Evolutionary conservation across 2,113 vertebrate species (phyloP), one percentile per base, ranked within the genome.

Genomic region (Xiphophorus maculatus): DNA sequence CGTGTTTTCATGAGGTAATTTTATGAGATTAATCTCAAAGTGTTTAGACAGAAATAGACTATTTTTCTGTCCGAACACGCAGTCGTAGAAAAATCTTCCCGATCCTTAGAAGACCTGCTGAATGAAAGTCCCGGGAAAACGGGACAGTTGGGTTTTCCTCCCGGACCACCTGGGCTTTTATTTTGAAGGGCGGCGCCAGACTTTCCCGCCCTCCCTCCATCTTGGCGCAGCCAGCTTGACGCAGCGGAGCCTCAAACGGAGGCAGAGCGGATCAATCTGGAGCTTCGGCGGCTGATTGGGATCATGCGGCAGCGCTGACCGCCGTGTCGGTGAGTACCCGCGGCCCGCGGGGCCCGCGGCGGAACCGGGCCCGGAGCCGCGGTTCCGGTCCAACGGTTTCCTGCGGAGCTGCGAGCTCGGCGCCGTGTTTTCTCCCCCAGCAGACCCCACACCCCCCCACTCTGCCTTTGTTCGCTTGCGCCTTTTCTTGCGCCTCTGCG

Each of bases 401-500:
- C 17, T 69, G 79, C 84, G 74, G 3, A 69, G 29, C 60, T 4
- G 80, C 71, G 63, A 58, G 70, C 73, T 69, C 15, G 61, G 81
- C 84, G 58, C 79, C 62, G 81, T 37, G 72, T 68, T 51, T 79
- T 42, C 70, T 13, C 28, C 35, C 44, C 73, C 60, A 42, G 35
- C 77, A 67, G 77, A 89, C 65, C 61, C n/a, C 80, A 79, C 70
- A 71, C 71, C 88, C 91, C 91, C 71, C 44, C 44, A 48, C 77
- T 73, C 86, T 90, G 80, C 81, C 89, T 93, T 89, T 94, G 93
- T 94, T 94, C 90, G 84, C 72, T 77, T 91, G 87, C 84, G 90
- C 92, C 87, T 83, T 77, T 81, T 86, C 74, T 81, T 69, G 87
- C 91, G 65, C 76, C 77, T 84, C 83, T 94, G 93, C 94, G 91